These are phyloP conservation scores for Oscheius sp. DNA, from an alignment of 2,888 invertebrate species.

Conservation along the genomic window DNA sequence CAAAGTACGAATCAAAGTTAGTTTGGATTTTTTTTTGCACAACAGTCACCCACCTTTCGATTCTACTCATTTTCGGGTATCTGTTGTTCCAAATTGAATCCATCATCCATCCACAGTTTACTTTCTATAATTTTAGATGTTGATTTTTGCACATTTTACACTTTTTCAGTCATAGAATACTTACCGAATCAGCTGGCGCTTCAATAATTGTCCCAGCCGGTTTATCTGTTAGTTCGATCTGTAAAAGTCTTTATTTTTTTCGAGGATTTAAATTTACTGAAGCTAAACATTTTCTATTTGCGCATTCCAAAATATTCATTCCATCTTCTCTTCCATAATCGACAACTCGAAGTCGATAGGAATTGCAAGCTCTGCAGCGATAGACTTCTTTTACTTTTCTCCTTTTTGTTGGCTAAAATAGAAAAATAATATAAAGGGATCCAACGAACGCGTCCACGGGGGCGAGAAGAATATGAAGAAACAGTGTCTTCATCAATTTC, in stretches of 20 bases:
- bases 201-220: conserved; percentile 21
- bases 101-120: conserved; percentile 25
- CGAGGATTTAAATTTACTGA: background rate
- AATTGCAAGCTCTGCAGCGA: conserved; percentile 5
- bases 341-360: conserved; percentile 27
- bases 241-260: background rate
- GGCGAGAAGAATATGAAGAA: background rate
- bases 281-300: conserved; percentile 25
- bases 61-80: conserved; percentile 1
- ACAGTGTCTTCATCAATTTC: background rate
- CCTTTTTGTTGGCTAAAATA: background rate
- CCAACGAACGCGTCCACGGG: background rate
- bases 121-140: background rate
- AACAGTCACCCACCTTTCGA: no score
- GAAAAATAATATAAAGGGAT: background rate
- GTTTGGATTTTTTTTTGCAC: no score
- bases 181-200: conserved; percentile 1
- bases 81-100: conserved; percentile 2
- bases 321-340: background rate
- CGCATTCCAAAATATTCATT: conserved; percentile 18
- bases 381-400: conserved; percentile 6
- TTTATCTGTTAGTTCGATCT: conserved; percentile 20
- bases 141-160: background rate
- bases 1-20: no score
- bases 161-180: background rate